Conservation (phyloP, 1,140 invertebrate genomes). For the Ylistrum balloti region DNA sequence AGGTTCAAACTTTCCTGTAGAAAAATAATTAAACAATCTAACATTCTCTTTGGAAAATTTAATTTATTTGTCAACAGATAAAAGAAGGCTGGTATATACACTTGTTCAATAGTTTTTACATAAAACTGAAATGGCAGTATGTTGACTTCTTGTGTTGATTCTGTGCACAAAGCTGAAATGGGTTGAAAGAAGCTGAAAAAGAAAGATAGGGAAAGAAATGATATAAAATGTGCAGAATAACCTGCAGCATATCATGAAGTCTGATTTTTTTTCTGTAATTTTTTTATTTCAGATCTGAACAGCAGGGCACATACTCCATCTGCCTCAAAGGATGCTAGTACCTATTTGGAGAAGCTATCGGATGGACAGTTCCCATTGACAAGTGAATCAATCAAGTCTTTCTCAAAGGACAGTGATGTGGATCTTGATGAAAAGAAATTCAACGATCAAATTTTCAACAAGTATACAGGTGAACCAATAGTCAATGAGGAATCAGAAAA, state of each 20-base stretch:
- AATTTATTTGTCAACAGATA: too few species aligned
- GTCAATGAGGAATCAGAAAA: not conserved
- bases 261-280: not conserved
- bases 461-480: constrained; percentile 19
- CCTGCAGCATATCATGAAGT: not conserved
- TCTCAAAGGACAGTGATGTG: not conserved
- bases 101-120: too few species aligned
- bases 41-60: too few species aligned
- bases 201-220: too few species aligned
- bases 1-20: too few species aligned
- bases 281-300: not conserved
- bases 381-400: not conserved
- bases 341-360: not conserved
- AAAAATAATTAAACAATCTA: too few species aligned
- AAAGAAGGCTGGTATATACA: too few species aligned
- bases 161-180: too few species aligned
- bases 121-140: too few species aligned
- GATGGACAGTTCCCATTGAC: constrained; percentile 30
- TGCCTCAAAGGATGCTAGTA: not conserved
- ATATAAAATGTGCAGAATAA: not conserved
- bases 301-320: not conserved
- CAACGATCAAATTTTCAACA: not conserved
- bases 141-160: too few species aligned
- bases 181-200: too few species aligned
- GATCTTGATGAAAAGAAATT: not conserved